Percentiles rank a stretch among this genome's conserved stretches.
phyloP scores from a whole-genome alignment of 2,888 invertebrate species.

The Meteorus colon region DNA sequence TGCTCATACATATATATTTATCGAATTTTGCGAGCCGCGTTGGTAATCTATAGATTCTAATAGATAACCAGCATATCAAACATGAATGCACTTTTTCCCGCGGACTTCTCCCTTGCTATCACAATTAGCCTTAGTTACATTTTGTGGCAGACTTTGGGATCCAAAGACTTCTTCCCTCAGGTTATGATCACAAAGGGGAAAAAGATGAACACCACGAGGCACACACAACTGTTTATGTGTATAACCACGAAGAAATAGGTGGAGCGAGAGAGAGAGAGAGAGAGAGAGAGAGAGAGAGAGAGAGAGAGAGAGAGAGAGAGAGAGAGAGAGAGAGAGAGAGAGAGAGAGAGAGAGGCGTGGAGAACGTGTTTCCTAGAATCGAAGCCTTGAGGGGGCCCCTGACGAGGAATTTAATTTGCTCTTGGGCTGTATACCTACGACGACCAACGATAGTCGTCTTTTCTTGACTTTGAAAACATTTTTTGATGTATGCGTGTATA shows the following conservation, averaged over 20 bases:
- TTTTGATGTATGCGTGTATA: conserved; percentile 30
- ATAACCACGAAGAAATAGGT: background rate
- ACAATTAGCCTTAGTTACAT: too few species aligned
- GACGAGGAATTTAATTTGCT: conserved; percentile 23
- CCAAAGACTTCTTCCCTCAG: background rate
- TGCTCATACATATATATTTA: background rate
- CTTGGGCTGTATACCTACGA: conserved; percentile 21
- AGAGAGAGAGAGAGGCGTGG: background rate
- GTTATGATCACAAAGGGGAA: background rate
- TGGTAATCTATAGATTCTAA: too few species aligned
- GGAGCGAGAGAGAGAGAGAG: background rate
- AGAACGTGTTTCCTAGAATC: conserved; percentile 23
- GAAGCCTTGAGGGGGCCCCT: conserved; percentile 21
- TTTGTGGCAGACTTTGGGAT: background rate
- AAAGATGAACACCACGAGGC: background rate
- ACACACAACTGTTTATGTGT: background rate
- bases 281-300: background rate
- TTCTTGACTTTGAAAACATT: conserved; percentile 13
- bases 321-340: background rate
- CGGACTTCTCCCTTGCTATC: too few species aligned
- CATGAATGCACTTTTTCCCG: too few species aligned
- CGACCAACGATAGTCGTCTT: background rate
- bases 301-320: background rate
- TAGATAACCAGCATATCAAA: too few species aligned
- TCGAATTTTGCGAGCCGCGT: background rate